A percentile compares a stretch with the other conserved stretches of the same genome.
phyloP scores from a whole-genome alignment of 37 sponge, comb jelly and placozoan genomes.

The Eunapius fragilis region DNA sequence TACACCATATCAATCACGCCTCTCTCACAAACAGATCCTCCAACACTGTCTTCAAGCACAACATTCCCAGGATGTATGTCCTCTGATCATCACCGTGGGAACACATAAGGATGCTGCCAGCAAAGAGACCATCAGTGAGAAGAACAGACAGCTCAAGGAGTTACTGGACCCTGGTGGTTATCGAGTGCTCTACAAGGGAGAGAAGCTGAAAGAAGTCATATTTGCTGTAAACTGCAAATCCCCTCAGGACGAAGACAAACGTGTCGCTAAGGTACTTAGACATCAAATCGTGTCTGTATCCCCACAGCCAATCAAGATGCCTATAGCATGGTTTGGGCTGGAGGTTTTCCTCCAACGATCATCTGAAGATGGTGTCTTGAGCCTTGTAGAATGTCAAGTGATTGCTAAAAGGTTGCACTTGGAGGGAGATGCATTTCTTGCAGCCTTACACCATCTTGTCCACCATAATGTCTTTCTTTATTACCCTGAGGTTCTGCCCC shows the following conservation, averaged over 20 bases:
- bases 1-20: neutral
- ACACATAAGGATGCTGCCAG: neutral
- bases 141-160: neutral
- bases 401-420: neutral
- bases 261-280: neutral
- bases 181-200: neutral
- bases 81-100: neutral
- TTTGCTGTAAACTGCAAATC: neutral
- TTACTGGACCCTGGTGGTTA: neutral
- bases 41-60: neutral
- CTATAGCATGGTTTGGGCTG: slow-evolving; percentile 9
- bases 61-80: neutral
- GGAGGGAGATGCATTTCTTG: neutral
- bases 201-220: neutral
- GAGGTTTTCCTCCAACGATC: neutral
- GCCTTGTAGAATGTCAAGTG: slow-evolving; percentile 3
- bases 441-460: neutral
- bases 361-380: neutral
- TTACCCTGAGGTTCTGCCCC: neutral
- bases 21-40: neutral
- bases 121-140: neutral
- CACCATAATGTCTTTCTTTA: slow-evolving; percentile 2
- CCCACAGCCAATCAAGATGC: neutral
- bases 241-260: neutral
- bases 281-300: neutral